Evolutionary conservation across 2,888 invertebrate species (phyloP).

Genomic region (Euphydryas editha): DNA sequence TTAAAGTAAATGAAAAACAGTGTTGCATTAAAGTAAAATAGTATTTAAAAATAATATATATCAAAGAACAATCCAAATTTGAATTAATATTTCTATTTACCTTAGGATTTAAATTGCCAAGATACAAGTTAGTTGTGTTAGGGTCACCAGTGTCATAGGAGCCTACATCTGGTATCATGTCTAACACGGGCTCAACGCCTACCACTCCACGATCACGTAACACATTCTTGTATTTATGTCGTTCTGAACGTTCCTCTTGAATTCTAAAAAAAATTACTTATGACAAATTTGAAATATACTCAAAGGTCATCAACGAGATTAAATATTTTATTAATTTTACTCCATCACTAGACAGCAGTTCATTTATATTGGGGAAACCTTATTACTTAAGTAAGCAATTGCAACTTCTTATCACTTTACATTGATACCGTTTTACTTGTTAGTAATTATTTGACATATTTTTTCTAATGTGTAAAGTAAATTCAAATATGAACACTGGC

Average conservation of each 20-base stretch:
- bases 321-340: not conserved
- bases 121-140: conserved; percentile 98
- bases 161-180: conserved; percentile 82
- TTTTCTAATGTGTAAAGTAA: too few species aligned
- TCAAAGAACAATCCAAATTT: too few species aligned
- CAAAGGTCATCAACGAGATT: not conserved
- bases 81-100: conserved; percentile 71
- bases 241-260: conserved; percentile 98
- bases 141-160: conserved; percentile 98
- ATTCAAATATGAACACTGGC: too few species aligned
- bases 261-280: conserved; percentile 87
- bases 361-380: not conserved
- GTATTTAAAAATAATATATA: too few species aligned
- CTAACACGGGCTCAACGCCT: conserved; percentile 56
- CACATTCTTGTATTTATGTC: conserved; percentile 94
- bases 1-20: too few species aligned
- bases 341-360: not conserved
- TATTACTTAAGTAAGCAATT: too few species aligned
- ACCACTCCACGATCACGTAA: conserved; percentile 78
- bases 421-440: too few species aligned
- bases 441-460: too few species aligned
- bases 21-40: too few species aligned
- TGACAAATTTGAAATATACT: too few species aligned
- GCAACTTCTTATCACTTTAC: too few species aligned
- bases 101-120: conserved; percentile 98